These are phyloP conservation scores for Zaprionus ornatus DNA, from an alignment of 1,140 invertebrate species.

Conservation along the genomic window DNA sequence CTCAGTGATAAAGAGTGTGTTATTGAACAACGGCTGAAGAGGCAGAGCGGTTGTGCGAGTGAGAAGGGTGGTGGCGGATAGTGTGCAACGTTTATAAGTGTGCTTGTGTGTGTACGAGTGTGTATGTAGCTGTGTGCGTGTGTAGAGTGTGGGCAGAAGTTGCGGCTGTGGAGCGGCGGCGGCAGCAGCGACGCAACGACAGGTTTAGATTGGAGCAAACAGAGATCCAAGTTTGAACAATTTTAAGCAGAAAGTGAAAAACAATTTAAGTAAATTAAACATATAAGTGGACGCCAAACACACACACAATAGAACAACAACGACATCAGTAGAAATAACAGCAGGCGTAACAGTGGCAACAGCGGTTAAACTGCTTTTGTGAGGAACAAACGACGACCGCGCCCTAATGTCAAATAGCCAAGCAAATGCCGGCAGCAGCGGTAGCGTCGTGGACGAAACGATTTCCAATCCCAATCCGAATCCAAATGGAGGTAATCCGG, in stretches of 20 bases:
- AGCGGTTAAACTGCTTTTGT: conserved; percentile 57
- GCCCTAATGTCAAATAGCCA: conserved; percentile 83
- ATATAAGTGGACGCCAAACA: conserved; percentile 16
- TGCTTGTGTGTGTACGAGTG: conserved; percentile 45
- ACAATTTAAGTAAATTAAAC: conserved; percentile 42
- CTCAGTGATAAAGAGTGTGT: conserved; percentile 52
- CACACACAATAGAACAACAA: conserved; percentile 11
- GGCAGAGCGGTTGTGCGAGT: conserved; percentile 33
- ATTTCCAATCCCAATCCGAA: conserved; percentile 36
- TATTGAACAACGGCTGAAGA: conserved; percentile 63
- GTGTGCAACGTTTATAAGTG: conserved; percentile 33
- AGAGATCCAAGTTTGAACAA: conserved; percentile 29
- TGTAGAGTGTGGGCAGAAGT: conserved; percentile 68
- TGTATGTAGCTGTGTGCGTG: conserved; percentile 43
- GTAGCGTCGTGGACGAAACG: conserved; percentile 70
- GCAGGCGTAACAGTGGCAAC: conserved; percentile 26
- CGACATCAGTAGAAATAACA: conserved; percentile 39
- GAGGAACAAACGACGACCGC: conserved; percentile 60
- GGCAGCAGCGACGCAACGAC: conserved; percentile 38
- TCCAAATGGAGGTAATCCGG: conserved; percentile 33
- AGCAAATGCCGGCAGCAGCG: conserved; percentile 76
- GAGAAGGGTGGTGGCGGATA: conserved; percentile 48
- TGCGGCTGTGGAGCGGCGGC: conserved; percentile 47
- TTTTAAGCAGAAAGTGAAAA: conserved; percentile 37
- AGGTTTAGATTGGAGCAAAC: conserved; percentile 55